Conservation (phyloP, 1,140 invertebrate genomes). For the Ceratitis capitata region DNA sequence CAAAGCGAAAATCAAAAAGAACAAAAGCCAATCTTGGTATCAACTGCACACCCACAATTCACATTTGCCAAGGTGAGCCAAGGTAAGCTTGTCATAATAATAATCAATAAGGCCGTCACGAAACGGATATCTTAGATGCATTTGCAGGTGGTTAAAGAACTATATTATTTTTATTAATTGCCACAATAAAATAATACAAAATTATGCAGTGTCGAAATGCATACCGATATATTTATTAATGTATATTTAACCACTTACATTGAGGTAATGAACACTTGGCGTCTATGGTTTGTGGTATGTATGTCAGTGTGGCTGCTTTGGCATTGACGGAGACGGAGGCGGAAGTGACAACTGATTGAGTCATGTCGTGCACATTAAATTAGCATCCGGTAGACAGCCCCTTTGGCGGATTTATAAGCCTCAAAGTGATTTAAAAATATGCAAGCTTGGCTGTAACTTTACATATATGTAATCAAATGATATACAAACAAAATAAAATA, state of each 20-base stretch:
- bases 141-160: not conserved
- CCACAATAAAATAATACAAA: not conserved
- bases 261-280: not conserved
- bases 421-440: no score
- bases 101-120: not conserved
- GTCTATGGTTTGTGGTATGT: not conserved
- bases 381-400: not conserved
- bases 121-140: not conserved
- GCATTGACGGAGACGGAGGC: not conserved
- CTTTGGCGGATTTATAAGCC: not conserved
- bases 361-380: not conserved
- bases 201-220: not conserved
- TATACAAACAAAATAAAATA: no score
- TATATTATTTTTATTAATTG: not conserved
- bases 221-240: not conserved
- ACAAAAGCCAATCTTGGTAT: not conserved
- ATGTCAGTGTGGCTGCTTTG: not conserved
- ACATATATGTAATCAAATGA: no score
- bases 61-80: no score
- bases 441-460: no score
- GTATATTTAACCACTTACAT: not conserved
- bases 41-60: conserved; percentile 21
- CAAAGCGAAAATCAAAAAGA: no score
- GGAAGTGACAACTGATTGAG: not conserved
- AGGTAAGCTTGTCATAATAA: not conserved